Conservation (phyloP, 2,113 vertebrate genomes). For the Psophia crepitans region DNA sequence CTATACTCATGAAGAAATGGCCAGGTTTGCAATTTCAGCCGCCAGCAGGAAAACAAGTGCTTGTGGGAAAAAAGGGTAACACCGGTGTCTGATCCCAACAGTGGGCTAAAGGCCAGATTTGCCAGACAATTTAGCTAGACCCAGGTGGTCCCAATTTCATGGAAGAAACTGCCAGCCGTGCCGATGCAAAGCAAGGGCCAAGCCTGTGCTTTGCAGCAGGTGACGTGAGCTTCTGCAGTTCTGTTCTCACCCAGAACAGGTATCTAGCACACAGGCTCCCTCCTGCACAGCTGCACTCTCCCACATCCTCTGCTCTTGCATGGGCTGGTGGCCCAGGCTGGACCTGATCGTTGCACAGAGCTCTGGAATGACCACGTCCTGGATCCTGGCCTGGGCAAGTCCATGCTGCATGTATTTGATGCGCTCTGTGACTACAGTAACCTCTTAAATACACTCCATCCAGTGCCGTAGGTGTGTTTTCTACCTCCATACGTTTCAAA, state of each 20-base stretch:
- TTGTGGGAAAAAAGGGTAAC: neutral
- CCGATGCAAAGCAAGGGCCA: neutral
- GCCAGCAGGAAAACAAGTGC: neutral
- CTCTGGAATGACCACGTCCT: neutral
- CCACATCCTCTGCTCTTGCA: neutral
- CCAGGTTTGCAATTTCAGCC: neutral
- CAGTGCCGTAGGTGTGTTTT: neutral
- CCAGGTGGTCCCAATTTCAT: neutral
- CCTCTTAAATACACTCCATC: neutral
- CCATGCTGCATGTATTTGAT: neutral
- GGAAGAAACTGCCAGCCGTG: neutral
- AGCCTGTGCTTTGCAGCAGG: neutral
- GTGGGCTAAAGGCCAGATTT: neutral
- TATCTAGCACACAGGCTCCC: neutral
- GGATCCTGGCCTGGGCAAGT: neutral
- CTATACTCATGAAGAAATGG: neutral
- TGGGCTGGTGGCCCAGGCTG: rapidly evolving
- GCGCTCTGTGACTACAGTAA: neutral
- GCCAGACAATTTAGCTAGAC: neutral
- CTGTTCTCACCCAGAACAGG: neutral
- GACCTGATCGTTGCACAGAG: neutral
- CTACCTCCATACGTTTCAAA: neutral
- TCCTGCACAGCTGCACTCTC: neutral
- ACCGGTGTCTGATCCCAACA: neutral
- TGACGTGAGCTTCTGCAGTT: neutral